A percentile compares a stretch with the other conserved stretches of the same genome.
Conservation (phyloP, 2,797 vertebrate genomes). For the Tragopan temminckii region DNA sequence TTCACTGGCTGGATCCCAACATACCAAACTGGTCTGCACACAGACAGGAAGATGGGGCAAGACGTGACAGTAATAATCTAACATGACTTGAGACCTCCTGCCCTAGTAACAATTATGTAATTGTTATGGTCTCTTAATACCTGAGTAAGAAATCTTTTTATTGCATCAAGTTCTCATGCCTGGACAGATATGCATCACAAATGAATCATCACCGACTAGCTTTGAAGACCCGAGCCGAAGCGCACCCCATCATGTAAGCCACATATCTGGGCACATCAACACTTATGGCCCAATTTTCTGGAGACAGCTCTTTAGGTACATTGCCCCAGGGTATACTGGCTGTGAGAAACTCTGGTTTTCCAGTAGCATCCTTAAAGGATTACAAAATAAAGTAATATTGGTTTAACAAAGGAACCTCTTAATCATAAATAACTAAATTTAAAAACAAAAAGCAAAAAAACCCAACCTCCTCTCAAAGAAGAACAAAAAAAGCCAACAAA, state of each 20-base stretch:
- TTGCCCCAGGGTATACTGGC: background rate
- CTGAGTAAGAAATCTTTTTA: constrained; percentile 31
- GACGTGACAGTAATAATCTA: background rate
- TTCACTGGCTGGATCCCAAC: background rate
- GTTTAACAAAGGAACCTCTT: background rate
- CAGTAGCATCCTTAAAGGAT: background rate
- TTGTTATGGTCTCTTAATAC: constrained; percentile 13
- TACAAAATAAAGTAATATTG: background rate
- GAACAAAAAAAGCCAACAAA: background rate
- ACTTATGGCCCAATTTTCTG: constrained; percentile 37
- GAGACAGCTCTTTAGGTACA: background rate
- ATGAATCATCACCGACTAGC: constrained; percentile 52
- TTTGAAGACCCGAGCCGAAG: constrained; percentile 51
- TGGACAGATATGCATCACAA: constrained; percentile 42
- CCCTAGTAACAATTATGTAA: background rate
- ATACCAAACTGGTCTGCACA: background rate
- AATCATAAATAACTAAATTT: background rate
- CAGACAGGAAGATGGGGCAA: background rate
- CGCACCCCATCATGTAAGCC: constrained; percentile 25
- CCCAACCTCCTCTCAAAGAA: accelerated
- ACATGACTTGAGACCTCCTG: constrained; percentile 5
- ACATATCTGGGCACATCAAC: constrained; percentile 52
- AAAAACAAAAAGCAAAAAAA: background rate
- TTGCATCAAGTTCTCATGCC: constrained; percentile 61
- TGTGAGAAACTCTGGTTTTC: constrained; percentile 24